A percentile compares a stretch with the other conserved stretches of the same genome.
Conservation (phyloP, 2,113 vertebrate species). For the Laticauda laticaudata region DNA sequence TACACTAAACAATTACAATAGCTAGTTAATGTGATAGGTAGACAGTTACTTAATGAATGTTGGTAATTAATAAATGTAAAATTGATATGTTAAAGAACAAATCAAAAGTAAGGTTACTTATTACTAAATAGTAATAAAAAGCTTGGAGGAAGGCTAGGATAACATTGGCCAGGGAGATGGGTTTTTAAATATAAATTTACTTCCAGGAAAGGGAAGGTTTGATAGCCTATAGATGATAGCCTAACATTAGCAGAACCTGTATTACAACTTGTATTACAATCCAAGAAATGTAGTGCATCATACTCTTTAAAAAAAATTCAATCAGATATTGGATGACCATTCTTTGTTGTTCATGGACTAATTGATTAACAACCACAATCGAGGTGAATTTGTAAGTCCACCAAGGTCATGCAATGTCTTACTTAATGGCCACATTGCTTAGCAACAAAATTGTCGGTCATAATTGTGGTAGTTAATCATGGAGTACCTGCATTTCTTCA, state of each 20-base stretch:
- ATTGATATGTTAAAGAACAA: too few species aligned
- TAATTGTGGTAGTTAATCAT: not conserved
- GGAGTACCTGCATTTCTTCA: not conserved
- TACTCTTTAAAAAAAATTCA: slow-evolving; percentile 22
- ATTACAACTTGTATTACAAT: not conserved
- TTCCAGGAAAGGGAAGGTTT: not conserved
- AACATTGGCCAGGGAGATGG: not conserved
- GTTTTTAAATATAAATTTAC: not conserved
- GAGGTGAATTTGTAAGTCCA: not conserved
- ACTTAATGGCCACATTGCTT: not conserved
- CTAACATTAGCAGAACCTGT: not conserved
- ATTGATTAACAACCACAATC: slow-evolving; percentile 1
- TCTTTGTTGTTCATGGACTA: not conserved
- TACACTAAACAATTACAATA: too few species aligned
- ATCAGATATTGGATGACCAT: not conserved
- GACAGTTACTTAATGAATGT: too few species aligned
- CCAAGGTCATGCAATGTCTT: not conserved
- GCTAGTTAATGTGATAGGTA: too few species aligned
- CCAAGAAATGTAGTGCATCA: not conserved
- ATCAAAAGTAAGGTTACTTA: too few species aligned
- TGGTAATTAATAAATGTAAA: too few species aligned
- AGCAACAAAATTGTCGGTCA: not conserved
- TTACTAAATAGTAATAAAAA: not conserved
- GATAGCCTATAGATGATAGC: not conserved
- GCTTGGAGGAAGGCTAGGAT: not conserved